Conservation (phyloP, 2,113 vertebrate species). For the Heptranchias perlo region DNA sequence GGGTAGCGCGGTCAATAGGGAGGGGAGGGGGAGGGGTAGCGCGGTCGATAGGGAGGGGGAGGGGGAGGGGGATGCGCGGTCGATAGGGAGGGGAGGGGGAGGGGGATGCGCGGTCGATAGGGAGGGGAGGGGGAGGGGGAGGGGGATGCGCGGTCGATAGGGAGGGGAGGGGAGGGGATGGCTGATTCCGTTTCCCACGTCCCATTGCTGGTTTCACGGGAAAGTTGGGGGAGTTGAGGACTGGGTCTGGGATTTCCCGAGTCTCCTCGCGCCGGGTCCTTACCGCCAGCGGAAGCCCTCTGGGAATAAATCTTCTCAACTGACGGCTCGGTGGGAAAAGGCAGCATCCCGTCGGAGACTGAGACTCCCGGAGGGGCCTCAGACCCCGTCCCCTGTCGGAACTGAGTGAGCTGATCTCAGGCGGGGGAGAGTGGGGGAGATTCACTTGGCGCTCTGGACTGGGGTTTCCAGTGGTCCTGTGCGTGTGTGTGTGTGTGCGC, state of each 20-base stretch:
- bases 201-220: neutral
- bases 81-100: too few species aligned
- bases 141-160: too few species aligned
- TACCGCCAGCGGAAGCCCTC: neutral
- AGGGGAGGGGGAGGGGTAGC: too few species aligned
- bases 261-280: too few species aligned
- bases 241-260: too few species aligned
- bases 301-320: neutral
- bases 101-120: too few species aligned
- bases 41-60: too few species aligned
- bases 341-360: neutral
- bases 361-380: neutral
- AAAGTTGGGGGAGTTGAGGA: neutral
- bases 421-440: neutral
- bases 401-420: too few species aligned
- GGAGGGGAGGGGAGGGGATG: neutral
- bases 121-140: too few species aligned
- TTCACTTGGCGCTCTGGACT: neutral
- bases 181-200: neutral
- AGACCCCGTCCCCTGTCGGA: neutral
- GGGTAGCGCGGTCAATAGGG: rapidly evolving
- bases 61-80: too few species aligned
- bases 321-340: neutral
- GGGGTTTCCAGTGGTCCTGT: neutral
- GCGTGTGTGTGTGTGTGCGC: neutral